Base-by-base conservation (phyloP, 2,888 invertebrate species). In the Oasisia sp. region DNA sequence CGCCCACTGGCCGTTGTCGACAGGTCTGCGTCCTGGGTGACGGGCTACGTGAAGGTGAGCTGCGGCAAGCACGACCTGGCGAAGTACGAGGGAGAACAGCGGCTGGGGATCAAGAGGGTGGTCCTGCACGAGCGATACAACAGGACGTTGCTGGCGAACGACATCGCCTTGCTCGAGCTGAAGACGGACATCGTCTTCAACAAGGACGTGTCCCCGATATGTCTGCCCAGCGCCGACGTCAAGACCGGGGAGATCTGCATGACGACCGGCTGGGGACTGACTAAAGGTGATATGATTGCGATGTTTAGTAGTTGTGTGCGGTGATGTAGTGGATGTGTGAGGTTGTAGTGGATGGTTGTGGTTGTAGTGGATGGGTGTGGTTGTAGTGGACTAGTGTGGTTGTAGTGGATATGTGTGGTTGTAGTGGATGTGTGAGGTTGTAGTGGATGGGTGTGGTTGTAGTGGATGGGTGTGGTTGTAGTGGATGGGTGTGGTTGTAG, bases 151-250 rank as follows among this genome's bases (percentile, higher is more conserved):
- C 91, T 92, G 44, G 92, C 92, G 92, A 91, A 93, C 74, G 94
- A 94, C 92, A 89, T 94, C 50, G 93, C 93, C 32, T 91, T 94
- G 45, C 44, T 94, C 1, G 91, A 92, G 89, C 92, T 94, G 50
- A 90, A 44, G 9, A 45, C 89, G 38, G 91, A 92, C 27, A 91
- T 94, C 14, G 44, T 38, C 32, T 93, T 93, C 90, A 91, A 32
- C 45, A 92, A 92, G n/a, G 19, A 92, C 50, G 92, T 94, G n/a
- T 90, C 92, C 11, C 94, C 94, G 0, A 91, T 92, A 32, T 94
- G 94, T 92, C 91, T 94, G 32, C 93, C 94, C 3, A 89, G 56
- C 14, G 91, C 44, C 11, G 89, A 74, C n/a, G 74, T 74, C 3
- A 3, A 74, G n/a, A 14, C 74, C 74, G 74, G 74, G 74, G 19